These are phyloP conservation scores for Epsilonema sp. DNA, from an alignment of 2,888 invertebrate genomes.

Conservation along the genomic window DNA sequence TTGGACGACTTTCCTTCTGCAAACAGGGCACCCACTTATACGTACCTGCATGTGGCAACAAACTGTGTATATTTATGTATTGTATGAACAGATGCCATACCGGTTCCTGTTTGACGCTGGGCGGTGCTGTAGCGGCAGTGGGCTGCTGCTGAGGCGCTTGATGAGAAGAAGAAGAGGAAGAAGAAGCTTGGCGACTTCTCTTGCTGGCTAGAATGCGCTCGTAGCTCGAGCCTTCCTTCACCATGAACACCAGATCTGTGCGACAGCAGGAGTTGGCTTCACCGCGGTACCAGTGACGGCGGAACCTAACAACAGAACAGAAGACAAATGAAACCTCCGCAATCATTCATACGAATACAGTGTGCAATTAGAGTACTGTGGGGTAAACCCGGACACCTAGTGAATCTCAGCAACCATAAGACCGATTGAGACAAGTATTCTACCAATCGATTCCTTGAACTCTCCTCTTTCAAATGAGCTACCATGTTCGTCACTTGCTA, in stretches of 20 bases:
- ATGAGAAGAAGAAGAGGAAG: background rate
- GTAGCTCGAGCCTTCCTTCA: slow-evolving; percentile 46
- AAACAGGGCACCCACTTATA: background rate
- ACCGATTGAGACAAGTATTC: no score
- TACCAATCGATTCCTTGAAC: no score
- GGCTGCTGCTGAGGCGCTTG: slow-evolving; percentile 7
- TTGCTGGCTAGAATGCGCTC: no score
- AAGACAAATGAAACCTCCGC: slow-evolving; percentile 5
- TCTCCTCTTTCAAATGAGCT: no score
- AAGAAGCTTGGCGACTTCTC: no score
- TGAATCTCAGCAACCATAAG: no score
- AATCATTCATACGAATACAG: no score
- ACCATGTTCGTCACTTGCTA: no score
- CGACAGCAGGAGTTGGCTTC: slow-evolving; percentile 85
- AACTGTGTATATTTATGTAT: background rate
- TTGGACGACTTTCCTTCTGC: no score
- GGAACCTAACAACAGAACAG: slow-evolving; percentile 53
- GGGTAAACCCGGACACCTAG: no score
- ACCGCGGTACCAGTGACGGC: slow-evolving; percentile 83
- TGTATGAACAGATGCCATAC: background rate
- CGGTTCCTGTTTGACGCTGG: background rate
- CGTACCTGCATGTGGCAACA: background rate
- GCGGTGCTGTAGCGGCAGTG: slow-evolving; percentile 9
- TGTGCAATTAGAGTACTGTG: no score
- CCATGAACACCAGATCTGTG: slow-evolving; percentile 84